These are phyloP conservation scores for Takifugu ocellatus DNA, from an alignment of 2,797 vertebrate genomes.

Conservation along the genomic window DNA sequence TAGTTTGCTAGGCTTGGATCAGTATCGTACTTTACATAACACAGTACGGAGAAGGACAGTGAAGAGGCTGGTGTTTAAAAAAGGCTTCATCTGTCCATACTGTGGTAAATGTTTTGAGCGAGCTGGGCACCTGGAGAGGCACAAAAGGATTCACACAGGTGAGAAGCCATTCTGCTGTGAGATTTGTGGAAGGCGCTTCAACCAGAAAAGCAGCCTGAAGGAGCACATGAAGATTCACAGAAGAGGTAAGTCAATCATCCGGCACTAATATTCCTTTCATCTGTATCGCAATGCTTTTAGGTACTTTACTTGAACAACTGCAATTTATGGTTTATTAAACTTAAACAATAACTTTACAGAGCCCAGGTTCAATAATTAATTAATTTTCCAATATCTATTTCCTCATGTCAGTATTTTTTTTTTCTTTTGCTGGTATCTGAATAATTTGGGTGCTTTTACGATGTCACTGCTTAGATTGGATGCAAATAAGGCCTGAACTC, in stretches of 20 bases:
- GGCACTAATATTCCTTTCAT: not conserved
- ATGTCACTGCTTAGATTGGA: too few relatives aligned
- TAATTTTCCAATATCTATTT: too few relatives aligned
- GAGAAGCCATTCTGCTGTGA: conserved; percentile 71
- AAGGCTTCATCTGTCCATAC: conserved; percentile 59
- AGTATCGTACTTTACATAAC: conserved; percentile 41
- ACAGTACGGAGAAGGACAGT: conserved; percentile 40
- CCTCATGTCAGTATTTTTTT: too few relatives aligned
- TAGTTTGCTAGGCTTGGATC: conserved; percentile 34
- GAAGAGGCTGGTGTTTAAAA: conserved; percentile 62
- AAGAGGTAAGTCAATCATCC: conserved; percentile 44
- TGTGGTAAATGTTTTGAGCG: conserved; percentile 69
- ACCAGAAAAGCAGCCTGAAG: conserved; percentile 73
- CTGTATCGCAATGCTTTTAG: too few relatives aligned
- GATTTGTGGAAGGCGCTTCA: conserved; percentile 65
- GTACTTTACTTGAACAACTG: too few relatives aligned
- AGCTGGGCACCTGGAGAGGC: conserved; percentile 62
- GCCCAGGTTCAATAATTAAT: too few relatives aligned
- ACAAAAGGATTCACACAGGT: conserved; percentile 68
- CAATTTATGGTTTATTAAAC: too few relatives aligned
- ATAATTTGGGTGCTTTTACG: too few relatives aligned
- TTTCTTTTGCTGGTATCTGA: too few relatives aligned
- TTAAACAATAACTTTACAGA: too few relatives aligned
- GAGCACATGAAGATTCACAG: conserved; percentile 71
- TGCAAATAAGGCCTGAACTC: too few relatives aligned